Evolutionary conservation across 2,113 vertebrate genomes (phyloP).

Genomic region (Tetrax tetrax): DNA sequence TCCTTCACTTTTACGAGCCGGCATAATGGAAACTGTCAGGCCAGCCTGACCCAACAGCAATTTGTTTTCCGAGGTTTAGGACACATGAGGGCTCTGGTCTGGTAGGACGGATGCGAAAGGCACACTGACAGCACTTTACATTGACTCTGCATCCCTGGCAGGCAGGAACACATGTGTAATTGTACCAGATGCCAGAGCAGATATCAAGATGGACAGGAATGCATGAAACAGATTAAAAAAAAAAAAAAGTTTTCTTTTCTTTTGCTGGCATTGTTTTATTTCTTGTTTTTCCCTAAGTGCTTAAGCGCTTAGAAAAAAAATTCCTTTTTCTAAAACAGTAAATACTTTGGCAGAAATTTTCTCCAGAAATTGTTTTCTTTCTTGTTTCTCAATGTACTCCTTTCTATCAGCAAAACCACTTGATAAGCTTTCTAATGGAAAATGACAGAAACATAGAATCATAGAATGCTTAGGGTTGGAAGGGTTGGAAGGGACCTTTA

Average conservation of each 20-base stretch:
- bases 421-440: neutral
- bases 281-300: neutral
- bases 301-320: neutral
- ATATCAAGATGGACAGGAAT: neutral
- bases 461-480: no score
- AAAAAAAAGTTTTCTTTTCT: neutral
- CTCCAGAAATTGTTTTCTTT: neutral
- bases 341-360: neutral
- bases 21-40: slow-evolving; percentile 37
- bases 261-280: neutral
- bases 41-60: slow-evolving; percentile 37
- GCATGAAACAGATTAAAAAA: neutral
- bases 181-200: neutral
- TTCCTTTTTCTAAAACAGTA: no score
- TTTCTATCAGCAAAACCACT: neutral
- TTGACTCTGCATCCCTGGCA: neutral
- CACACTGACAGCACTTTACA: neutral
- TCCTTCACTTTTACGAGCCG: slow-evolving; percentile 44
- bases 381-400: neutral
- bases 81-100: neutral
- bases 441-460: neutral
- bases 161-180: neutral
- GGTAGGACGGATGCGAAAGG: neutral
- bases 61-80: neutral
- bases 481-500: no score